Percentiles rank a stretch among this genome's conserved stretches.
phyloP scores from a whole-genome alignment of 37 sponge, comb jelly and placozoan species.

The Geodia barretti region DNA sequence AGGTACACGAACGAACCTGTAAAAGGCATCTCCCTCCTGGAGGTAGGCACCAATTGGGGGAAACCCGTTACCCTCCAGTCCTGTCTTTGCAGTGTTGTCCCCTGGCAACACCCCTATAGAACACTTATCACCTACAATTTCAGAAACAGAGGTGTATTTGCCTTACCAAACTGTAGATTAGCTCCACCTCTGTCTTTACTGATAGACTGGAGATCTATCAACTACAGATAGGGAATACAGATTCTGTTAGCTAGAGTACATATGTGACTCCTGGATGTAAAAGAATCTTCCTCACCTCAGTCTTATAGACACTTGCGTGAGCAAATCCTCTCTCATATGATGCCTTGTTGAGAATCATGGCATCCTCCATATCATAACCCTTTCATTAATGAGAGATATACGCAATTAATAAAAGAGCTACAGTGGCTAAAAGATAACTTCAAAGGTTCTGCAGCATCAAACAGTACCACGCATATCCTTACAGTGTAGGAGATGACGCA shows the following conservation, averaged over 20 bases:
- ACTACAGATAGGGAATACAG: slow-evolving; percentile 8
- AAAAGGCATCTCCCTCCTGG: slow-evolving; percentile 85
- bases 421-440: too few relatives aligned
- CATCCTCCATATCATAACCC: slow-evolving; percentile 99
- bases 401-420: too few relatives aligned
- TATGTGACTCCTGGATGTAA: background rate
- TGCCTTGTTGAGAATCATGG: slow-evolving; percentile 96
- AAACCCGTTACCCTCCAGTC: slow-evolving; percentile 88
- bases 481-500: slow-evolving; percentile 97
- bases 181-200: slow-evolving; percentile 19
- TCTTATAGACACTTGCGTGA: slow-evolving; percentile 90
- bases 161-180: slow-evolving; percentile 30
- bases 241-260: background rate
- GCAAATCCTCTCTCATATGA: slow-evolving; percentile 96
- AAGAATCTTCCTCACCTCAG: slow-evolving; percentile 47
- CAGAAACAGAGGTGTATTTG: background rate
- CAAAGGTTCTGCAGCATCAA: too few relatives aligned
- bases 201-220: slow-evolving; percentile 36
- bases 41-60: slow-evolving; percentile 85
- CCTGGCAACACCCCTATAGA: slow-evolving; percentile 42
- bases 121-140: background rate
- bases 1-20: slow-evolving; percentile 44
- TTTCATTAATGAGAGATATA: background rate
- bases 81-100: slow-evolving; percentile 29
- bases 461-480: too few relatives aligned